Conservation (phyloP, 2,888 invertebrate genomes). For the Parthenolecanium corni region DNA sequence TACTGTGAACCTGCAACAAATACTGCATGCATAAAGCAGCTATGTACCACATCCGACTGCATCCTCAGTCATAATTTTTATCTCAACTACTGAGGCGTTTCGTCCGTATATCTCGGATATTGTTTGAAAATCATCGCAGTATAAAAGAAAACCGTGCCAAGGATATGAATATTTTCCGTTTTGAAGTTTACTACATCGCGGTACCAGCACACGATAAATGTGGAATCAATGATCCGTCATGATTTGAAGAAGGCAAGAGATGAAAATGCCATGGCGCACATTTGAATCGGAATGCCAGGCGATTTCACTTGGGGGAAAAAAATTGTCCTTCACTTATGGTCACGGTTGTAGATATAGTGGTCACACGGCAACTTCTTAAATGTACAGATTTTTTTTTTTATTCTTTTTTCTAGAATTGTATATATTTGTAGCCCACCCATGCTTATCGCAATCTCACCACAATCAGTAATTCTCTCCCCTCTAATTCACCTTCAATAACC, state of each 20-base stretch:
- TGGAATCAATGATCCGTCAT: not conserved
- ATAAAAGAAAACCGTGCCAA: not conserved
- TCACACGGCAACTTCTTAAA: not conserved
- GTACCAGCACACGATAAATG: not conserved
- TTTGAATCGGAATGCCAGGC: not conserved
- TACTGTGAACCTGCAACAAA: too few relatives aligned
- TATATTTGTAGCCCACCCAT: not conserved
- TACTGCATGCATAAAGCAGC: too few relatives aligned
- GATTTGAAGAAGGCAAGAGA: not conserved
- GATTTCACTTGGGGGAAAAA: not conserved
- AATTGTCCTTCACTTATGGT: conserved; percentile 4
- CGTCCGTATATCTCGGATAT: too few relatives aligned
- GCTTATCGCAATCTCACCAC: not conserved
- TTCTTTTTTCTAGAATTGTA: not conserved
- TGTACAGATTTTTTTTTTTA: not conserved
- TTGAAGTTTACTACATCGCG: not conserved
- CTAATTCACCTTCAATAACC: not conserved
- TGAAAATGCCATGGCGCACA: not conserved
- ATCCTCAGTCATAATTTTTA: too few relatives aligned
- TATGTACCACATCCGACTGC: too few relatives aligned
- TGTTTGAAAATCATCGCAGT: too few relatives aligned
- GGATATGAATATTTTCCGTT: not conserved
- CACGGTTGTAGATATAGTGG: not conserved
- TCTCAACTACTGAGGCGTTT: too few relatives aligned
- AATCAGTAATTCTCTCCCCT: not conserved